Conservation (phyloP, 92 coral and sea anemone genomes). For the Meandrina meandrites region DNA sequence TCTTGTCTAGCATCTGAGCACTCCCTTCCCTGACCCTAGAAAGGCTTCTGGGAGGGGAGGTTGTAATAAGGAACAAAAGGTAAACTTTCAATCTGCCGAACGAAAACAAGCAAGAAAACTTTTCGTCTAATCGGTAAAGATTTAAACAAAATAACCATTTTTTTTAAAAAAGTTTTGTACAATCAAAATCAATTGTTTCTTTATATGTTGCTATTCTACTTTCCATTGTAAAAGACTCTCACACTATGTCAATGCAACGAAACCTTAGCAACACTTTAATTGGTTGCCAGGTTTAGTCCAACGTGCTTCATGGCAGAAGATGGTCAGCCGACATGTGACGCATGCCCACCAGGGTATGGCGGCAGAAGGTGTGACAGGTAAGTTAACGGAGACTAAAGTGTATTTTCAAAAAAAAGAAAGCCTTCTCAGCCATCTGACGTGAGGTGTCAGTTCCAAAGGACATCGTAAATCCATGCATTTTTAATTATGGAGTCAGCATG, state of each 20-base stretch:
- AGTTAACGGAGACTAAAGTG: background rate
- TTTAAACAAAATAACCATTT: background rate
- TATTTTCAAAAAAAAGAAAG: background rate
- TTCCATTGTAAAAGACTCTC: background rate
- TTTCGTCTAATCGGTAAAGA: background rate
- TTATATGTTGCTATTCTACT: background rate
- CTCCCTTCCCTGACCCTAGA: background rate
- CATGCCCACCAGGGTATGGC: constrained; percentile 74
- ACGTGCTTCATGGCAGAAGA: constrained; percentile 88
- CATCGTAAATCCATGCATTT: background rate
- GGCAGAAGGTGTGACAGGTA: constrained; percentile 92
- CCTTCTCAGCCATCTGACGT: background rate
- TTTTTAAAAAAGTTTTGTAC: no score
- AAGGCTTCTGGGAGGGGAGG: no score
- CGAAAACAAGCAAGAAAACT: background rate
- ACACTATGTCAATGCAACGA: background rate
- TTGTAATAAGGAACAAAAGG: no score
- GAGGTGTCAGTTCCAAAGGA: background rate
- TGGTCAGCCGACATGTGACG: constrained; percentile 87
- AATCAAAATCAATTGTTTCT: background rate
- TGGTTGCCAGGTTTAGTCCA: constrained; percentile 53
- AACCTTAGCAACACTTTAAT: background rate
- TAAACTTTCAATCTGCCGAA: no score
- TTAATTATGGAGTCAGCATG: background rate
- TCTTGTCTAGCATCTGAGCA: no score